phyloP scores from a whole-genome alignment of 2,113 vertebrate species.

The Mastomys coucha region DNA sequence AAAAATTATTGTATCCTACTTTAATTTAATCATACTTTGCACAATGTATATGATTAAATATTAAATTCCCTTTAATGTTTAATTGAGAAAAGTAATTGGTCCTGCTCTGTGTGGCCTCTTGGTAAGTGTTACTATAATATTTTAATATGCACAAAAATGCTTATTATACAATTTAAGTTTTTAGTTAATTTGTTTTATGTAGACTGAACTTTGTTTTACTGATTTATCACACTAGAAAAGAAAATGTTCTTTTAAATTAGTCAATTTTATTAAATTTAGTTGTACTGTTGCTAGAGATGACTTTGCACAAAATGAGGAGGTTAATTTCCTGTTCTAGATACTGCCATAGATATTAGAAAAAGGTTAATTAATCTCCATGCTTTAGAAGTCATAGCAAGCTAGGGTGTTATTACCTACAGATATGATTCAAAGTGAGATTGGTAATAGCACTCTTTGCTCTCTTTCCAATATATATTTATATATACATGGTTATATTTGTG shows the following conservation, averaged over 20 bases:
- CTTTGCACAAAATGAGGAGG: neutral
- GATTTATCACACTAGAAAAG: neutral
- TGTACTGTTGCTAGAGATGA: neutral
- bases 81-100: slow-evolving; percentile 61
- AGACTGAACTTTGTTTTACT: neutral
- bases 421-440: neutral
- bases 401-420: neutral
- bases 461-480: neutral
- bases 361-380: neutral
- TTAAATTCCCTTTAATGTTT: slow-evolving; percentile 51
- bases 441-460: neutral
- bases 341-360: neutral
- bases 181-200: neutral
- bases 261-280: neutral
- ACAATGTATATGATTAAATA: slow-evolving; percentile 57
- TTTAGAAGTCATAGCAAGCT: neutral
- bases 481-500: neutral
- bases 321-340: neutral
- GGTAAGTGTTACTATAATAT: slow-evolving; percentile 4
- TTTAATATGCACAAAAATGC: slow-evolving; percentile 33
- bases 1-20: neutral
- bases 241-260: neutral
- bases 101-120: neutral
- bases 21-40: slow-evolving; percentile 47
- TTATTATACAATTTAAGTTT: slow-evolving; percentile 17